Base-by-base conservation (phyloP, 2,113 vertebrate genomes). In the Raja brachyura region DNA sequence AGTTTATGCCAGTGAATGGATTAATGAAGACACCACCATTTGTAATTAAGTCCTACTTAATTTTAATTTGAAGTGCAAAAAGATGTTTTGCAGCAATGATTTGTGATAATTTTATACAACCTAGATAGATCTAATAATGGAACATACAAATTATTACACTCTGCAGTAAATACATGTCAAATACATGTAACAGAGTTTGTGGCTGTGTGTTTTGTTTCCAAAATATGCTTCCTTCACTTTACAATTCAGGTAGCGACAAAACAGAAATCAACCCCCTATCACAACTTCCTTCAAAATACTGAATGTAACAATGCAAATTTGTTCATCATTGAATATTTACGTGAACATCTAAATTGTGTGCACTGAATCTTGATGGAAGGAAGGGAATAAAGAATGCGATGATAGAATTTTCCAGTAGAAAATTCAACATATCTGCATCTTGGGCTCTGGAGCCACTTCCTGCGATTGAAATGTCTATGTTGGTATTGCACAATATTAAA, bases 21-120 rank as follows among this genome's bases (percentile, higher is more conserved):
- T 92, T 92, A 92, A 92, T 92, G 90, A 92, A 74, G 20, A 39
- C 70, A 92, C 90, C 68, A 92, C 68, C 66, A 74, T 92, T 90
- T 92, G 33, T 92, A 92, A 92, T 92, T 92, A 92, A 92, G 90
- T 92, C 90, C 33, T 73, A 92, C 90, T 92, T 92, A 92, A 92
- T 92, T 92, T 92, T 92, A 68, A 73, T 74, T 68, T 68, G 22
- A 92, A 73, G 90, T 74, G 18, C 66, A 92, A 73, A 92, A 92
- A 54, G 63, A 74, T 92, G 90, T 92, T 92, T 70, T 48, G 39
- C 90, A 54, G 22, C 33, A 66, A 92, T 92, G 90, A 92, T 92
- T 73, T 92, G 90, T 73, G 68, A 74, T 54, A 73, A 54, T 92
- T 70, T 73, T 92, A 28, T 92, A 22, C 66, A 39, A 73, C 39